These are phyloP conservation scores for Zoanthus gigantus DNA, from an alignment of 92 coral and sea anemone genomes.

Conservation along the genomic window DNA sequence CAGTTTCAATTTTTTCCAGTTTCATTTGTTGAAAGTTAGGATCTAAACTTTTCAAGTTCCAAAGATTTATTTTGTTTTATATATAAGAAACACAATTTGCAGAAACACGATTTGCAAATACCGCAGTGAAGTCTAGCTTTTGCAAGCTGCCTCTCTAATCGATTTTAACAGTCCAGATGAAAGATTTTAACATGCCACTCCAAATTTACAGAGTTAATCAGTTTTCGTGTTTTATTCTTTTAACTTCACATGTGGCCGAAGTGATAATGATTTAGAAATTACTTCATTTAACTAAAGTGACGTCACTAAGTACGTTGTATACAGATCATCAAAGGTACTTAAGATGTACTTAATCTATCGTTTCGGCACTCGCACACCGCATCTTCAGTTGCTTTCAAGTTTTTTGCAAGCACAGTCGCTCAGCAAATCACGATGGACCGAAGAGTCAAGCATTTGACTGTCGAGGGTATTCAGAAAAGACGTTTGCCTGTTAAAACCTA, in stretches of 20 bases:
- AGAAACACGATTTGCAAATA: no score
- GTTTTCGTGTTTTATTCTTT: neutral
- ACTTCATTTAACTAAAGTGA: neutral
- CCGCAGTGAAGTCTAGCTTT: no score
- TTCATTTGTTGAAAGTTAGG: no score
- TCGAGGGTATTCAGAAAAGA: slow-evolving; percentile 71
- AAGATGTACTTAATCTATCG: neutral
- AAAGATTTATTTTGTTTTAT: no score
- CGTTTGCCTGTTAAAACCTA: slow-evolving; percentile 67
- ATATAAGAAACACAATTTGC: no score
- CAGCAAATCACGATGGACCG: slow-evolving; percentile 51
- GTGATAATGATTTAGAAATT: neutral
- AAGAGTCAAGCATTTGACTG: slow-evolving; percentile 58
- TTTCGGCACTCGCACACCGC: neutral
- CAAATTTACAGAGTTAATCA: neutral
- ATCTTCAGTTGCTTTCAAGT: neutral
- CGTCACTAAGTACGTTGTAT: neutral
- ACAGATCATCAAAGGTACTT: neutral
- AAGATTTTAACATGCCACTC: no score
- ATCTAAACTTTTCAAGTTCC: no score
- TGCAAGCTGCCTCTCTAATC: no score
- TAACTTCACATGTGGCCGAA: slow-evolving; percentile 17
- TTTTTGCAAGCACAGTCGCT: neutral
- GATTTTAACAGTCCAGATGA: neutral
- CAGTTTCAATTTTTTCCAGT: no score